phyloP scores from a whole-genome alignment of 2,113 vertebrate species.

The Centropus bengalensis region DNA sequence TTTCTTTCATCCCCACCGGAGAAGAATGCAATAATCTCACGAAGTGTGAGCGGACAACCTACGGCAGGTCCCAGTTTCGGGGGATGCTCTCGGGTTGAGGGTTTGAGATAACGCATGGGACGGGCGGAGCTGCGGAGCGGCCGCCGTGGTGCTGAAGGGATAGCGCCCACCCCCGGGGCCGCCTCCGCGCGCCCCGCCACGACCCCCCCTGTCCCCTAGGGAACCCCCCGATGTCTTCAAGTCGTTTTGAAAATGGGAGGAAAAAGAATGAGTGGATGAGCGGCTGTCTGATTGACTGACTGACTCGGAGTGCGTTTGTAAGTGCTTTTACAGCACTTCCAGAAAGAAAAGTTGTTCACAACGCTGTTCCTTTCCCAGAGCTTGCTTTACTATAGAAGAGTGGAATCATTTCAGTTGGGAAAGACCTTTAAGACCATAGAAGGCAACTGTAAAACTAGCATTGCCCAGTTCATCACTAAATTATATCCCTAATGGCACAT shows the following conservation, averaged over 20 bases:
- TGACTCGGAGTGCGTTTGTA: not conserved
- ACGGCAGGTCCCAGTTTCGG: not conserved
- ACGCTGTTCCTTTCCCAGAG: not conserved
- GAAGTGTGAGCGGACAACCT: fast-evolving
- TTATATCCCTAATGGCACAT: too few relatives aligned
- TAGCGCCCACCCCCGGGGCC: not conserved
- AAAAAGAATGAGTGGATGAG: too few relatives aligned
- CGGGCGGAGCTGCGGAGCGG: too few relatives aligned
- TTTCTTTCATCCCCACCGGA: not conserved
- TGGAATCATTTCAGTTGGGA: fast-evolving
- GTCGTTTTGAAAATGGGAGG: not conserved
- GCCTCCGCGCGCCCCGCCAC: too few relatives aligned
- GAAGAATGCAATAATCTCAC: not conserved
- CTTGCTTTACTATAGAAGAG: fast-evolving
- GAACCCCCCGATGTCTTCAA: fast-evolving
- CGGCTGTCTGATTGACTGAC: too few relatives aligned
- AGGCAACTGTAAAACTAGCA: not conserved
- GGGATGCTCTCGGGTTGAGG: not conserved
- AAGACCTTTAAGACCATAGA: not conserved
- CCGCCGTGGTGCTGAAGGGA: constrained; percentile 72
- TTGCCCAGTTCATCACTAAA: fast-evolving
- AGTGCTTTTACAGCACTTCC: fast-evolving
- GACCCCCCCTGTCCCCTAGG: not conserved
- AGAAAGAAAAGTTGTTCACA: not conserved
- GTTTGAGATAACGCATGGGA: too few relatives aligned